phyloP scores from a whole-genome alignment of 2,113 vertebrate species.

The Tautogolabrus adspersus region DNA sequence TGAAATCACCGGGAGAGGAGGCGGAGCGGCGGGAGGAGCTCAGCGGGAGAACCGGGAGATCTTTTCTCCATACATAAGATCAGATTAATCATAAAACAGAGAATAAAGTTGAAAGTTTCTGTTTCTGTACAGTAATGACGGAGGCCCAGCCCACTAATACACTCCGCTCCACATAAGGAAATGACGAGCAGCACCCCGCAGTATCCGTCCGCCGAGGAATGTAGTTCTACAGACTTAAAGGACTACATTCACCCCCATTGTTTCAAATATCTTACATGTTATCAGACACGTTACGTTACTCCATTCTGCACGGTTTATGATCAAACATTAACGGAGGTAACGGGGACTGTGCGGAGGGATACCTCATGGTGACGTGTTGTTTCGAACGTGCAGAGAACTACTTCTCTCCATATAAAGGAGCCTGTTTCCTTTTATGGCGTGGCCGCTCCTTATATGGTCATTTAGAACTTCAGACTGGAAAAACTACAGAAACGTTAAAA shows the following conservation, averaged over 20 bases:
- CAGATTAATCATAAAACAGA: not conserved
- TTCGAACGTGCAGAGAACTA: slow-evolving; percentile 7
- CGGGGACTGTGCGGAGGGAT: slow-evolving; percentile 8
- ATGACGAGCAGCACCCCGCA: not conserved
- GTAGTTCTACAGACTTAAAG: slow-evolving; percentile 36
- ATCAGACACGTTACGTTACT: not conserved
- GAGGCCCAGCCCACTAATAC: slow-evolving; percentile 46
- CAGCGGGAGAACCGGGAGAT: fast-evolving
- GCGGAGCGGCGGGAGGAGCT: not conserved
- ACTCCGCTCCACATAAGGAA: slow-evolving; percentile 71
- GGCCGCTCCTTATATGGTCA: slow-evolving; percentile 51
- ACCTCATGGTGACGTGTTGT: not conserved
- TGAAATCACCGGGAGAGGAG: not conserved
- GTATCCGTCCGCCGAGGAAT: slow-evolving; percentile 50
- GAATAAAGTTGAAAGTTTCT: slow-evolving; percentile 63
- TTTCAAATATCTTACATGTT: fast-evolving
- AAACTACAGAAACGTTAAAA: slow-evolving; percentile 21
- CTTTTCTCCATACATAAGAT: not conserved
- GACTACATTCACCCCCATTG: fast-evolving
- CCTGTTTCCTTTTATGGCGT: slow-evolving; percentile 49
- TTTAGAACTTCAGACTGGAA: not conserved
- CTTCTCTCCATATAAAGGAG: slow-evolving; percentile 56
- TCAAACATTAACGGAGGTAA: fast-evolving
- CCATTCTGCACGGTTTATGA: fast-evolving
- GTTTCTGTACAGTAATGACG: slow-evolving; percentile 37